phyloP scores from a whole-genome alignment of 2,888 invertebrate genomes.

The Pristionchus maxplancki region DNA sequence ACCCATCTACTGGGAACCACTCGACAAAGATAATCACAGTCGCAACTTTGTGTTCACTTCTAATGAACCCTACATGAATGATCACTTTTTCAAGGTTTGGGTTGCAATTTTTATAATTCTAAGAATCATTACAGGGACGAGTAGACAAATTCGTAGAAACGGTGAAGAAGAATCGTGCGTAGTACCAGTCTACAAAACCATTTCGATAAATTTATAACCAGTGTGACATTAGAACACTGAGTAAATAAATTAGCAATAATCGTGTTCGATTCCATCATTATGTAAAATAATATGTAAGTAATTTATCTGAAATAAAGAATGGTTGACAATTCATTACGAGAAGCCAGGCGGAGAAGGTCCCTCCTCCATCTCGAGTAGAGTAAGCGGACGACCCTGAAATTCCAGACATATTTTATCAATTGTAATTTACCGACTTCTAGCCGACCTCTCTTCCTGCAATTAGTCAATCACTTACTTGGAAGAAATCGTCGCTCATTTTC shows the following conservation, averaged over 20 bases:
- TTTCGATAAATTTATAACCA: too few relatives aligned
- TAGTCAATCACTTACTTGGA: not conserved
- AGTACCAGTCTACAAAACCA: too few relatives aligned
- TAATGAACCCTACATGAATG: not conserved
- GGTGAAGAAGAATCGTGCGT: not conserved
- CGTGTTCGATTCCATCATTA: too few relatives aligned
- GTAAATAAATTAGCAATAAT: too few relatives aligned
- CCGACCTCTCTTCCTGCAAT: too few relatives aligned
- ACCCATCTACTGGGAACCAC: not conserved
- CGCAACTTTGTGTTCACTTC: conserved; percentile 6
- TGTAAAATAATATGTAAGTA: too few relatives aligned
- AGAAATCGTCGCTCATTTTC: conserved; percentile 13
- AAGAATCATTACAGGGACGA: not conserved
- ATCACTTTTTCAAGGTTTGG: conserved; percentile 1
- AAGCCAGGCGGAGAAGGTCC: not conserved
- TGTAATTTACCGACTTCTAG: too few relatives aligned
- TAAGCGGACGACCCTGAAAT: not conserved
- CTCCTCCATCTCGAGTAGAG: not conserved
- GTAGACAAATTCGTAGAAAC: not conserved
- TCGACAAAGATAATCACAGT: not conserved
- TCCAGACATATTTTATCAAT: too few relatives aligned
- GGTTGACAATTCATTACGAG: not conserved
- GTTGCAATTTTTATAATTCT: not conserved
- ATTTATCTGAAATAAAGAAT: too few relatives aligned
- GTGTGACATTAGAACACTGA: too few relatives aligned